Percentiles rank a stretch among this genome's conserved stretches.
Evolutionary conservation across 2,888 invertebrate genomes (phyloP).

Genomic region (Galerucella nymphaeae): DNA sequence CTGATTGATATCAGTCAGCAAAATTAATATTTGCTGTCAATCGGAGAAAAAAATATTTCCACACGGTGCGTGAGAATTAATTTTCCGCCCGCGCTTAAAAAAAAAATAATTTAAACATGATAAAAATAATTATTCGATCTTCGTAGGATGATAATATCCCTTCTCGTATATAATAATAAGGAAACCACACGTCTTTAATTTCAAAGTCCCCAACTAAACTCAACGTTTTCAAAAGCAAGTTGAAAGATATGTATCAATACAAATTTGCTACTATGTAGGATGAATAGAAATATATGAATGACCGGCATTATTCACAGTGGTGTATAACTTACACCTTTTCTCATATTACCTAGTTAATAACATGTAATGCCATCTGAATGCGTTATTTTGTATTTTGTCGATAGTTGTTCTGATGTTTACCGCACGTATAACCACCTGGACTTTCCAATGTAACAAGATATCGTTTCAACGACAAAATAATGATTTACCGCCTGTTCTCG

Average conservation of each 20-base stretch:
- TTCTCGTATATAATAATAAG: not conserved
- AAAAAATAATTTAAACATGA: too few relatives aligned
- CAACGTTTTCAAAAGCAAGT: slow-evolving; percentile 16
- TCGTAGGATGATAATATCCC: not conserved
- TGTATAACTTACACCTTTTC: slow-evolving; percentile 62
- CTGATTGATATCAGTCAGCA: too few relatives aligned
- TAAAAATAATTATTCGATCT: not conserved
- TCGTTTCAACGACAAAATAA: slow-evolving; percentile 40
- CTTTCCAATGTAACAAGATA: slow-evolving; percentile 49
- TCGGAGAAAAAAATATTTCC: too few relatives aligned
- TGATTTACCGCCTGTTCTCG: slow-evolving; percentile 28
- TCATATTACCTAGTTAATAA: slow-evolving; percentile 63
- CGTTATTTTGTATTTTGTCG: slow-evolving; percentile 54
- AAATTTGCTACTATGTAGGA: slow-evolving; percentile 39
- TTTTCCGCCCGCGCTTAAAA: too few relatives aligned
- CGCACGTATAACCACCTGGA: slow-evolving; percentile 52
- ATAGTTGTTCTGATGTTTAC: slow-evolving; percentile 49
- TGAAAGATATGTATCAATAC: slow-evolving; percentile 40
- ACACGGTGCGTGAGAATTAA: too few relatives aligned
- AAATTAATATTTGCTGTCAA: too few relatives aligned
- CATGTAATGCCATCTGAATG: slow-evolving; percentile 57
- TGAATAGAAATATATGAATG: slow-evolving; percentile 46
- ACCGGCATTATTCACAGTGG: slow-evolving; percentile 55
- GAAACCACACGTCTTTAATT: slow-evolving; percentile 23
- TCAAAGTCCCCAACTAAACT: slow-evolving; percentile 21